phyloP scores from a whole-genome alignment of 2,113 vertebrate genomes.

The Argyrosomus japonicus region DNA sequence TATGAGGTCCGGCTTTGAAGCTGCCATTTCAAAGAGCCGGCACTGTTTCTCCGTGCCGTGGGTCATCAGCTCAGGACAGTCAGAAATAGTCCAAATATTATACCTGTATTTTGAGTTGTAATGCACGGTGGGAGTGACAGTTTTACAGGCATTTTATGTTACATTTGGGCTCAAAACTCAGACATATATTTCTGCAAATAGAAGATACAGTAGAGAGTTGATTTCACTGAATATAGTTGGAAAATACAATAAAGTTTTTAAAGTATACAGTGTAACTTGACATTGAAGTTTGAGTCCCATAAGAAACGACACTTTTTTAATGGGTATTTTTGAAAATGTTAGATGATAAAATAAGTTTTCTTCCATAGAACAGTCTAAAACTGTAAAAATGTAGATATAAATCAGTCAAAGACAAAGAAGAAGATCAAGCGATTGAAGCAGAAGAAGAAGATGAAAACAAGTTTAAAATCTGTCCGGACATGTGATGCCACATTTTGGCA shows the following conservation, averaged over 20 bases:
- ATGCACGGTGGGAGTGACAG: background rate
- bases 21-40: constrained; percentile 49
- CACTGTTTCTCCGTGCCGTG: constrained; percentile 30
- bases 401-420: too few species aligned
- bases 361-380: too few species aligned
- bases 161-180: background rate
- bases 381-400: too few species aligned
- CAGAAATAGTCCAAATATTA: background rate
- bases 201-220: background rate
- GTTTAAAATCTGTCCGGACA: background rate
- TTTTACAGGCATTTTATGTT: background rate
- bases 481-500: background rate
- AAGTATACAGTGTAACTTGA: too few species aligned
- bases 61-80: background rate
- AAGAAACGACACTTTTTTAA: too few species aligned
- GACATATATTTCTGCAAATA: background rate
- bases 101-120: constrained; percentile 1
- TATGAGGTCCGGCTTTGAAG: constrained; percentile 62
- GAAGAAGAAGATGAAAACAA: background rate
- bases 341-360: background rate
- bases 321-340: too few species aligned
- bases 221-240: background rate
- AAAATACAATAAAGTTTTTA: too few species aligned
- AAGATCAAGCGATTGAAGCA: too few species aligned
- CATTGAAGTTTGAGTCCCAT: too few species aligned